Base-by-base conservation (phyloP, 2,113 vertebrate species). In the Ceyx melanurus region DNA sequence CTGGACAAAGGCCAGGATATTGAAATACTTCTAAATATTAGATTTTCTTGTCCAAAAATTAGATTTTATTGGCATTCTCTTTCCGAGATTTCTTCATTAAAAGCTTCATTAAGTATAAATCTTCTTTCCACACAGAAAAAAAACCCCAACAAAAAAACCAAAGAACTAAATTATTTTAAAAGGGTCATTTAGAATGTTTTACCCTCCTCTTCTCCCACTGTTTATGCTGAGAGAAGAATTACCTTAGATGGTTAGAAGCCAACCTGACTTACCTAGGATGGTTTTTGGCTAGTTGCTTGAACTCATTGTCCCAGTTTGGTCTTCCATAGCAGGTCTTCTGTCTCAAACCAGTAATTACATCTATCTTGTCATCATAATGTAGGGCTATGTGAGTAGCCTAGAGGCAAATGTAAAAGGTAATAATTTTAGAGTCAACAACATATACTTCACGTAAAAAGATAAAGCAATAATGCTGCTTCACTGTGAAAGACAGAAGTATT, bases 1-100 rank as follows among this genome's bases (percentile, higher is more conserved):
- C 97, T 98, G 97, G 97, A 97, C 97, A 98, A 97, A 98, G 97
- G 97, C 97, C 97, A 98, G 97, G 97, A 96, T 97, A 98, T 97
- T 98, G 97, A 97, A 98, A 98, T 98, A 97, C 97, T 98, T 97
- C 95, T 96, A 97, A 96, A 97, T 98, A 98, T 98, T 98, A 98
- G 97, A 98, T 98, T 98, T 97, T 97, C 97, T 97, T 97, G 89
- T 97, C 96, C 96, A 98, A 97, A 98, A 98, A 98, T 98, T 98
- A 98, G 97, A 97, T 98, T 98, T 97, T 97, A 97, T 97, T 98
- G 97, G 97, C 97, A 97, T 98, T 96, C 96, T 95, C 96, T 97
- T 98, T 96, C 97, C 92, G 92, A 97, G 97, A 98, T 97, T 97
- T 98, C 97, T 98, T 98, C 97, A 97, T 98, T 98, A 97, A 98